Evolutionary conservation across 2,888 invertebrate genomes (phyloP).

Genomic region (Oxystoma pomonae): DNA sequence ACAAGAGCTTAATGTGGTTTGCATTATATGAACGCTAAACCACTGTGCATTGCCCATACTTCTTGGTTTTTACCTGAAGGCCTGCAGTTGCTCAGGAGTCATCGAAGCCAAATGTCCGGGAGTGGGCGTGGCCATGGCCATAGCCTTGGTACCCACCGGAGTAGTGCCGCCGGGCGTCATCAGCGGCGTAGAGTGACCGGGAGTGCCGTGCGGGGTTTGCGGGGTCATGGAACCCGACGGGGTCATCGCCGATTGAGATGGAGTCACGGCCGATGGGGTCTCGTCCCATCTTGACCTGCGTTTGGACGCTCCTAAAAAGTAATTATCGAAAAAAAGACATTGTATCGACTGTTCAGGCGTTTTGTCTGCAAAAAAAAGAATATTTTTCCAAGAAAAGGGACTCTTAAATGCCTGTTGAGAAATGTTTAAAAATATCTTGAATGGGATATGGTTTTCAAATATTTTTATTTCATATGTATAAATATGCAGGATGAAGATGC

Average conservation of each 20-base stretch:
- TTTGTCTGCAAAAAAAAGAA: too few relatives aligned
- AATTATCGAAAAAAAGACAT: conserved; percentile 1
- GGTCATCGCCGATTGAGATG: conserved; percentile 49
- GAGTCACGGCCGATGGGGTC: conserved; percentile 75
- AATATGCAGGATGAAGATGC: too few relatives aligned
- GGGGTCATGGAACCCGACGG: conserved; percentile 59
- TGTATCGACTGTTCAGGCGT: too few relatives aligned
- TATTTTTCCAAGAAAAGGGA: too few relatives aligned
- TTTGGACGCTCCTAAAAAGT: conserved; percentile 72
- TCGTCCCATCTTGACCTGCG: conserved; percentile 97
- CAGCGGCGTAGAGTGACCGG: conserved; percentile 57
- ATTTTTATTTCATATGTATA: too few relatives aligned
- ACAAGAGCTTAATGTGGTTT: too few relatives aligned
- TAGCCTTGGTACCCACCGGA: conserved; percentile 90
- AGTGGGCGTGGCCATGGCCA: conserved; percentile 98
- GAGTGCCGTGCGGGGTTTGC: conserved; percentile 64
- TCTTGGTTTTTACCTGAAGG: conserved; percentile 64
- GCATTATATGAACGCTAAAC: too few relatives aligned
- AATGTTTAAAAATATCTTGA: too few relatives aligned
- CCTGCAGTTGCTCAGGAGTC: conserved; percentile 99
- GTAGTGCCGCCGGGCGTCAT: conserved; percentile 79
- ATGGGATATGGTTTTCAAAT: too few relatives aligned
- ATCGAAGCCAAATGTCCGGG: conserved; percentile 94
- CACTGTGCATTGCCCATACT: too few relatives aligned
- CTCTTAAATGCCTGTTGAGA: too few relatives aligned